Evolutionary conservation across 2,888 invertebrate genomes (phyloP), one percentile per base, ranked within the genome.

Genomic region (Strigamia transsilvanica): DNA sequence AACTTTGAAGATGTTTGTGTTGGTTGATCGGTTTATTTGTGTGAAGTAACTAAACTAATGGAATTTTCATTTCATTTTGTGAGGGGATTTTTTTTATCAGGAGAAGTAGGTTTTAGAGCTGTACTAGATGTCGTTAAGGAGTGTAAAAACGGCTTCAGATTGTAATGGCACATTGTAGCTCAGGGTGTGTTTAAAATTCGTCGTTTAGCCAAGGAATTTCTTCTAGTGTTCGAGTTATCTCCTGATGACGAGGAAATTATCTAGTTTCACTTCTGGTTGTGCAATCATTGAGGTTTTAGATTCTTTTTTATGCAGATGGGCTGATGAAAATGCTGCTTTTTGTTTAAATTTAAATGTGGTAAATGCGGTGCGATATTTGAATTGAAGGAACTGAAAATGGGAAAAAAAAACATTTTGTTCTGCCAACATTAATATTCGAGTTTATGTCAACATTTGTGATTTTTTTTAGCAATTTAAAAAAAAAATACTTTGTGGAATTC

Each of bases 121-220:
- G 12, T n/a, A 32, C 10, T 73, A 27, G 73, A 32, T 73, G 73
- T 73, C 73, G 73, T 73, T 73, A 73, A 73, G 73, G 61, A n/a
- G n/a, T 32, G 32, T 73, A 73, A 73, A 38, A 73, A 73, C 32
- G 73, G 32, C 73, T 13, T 73, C 73, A 73, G 73, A 73, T 73
- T 73, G 73, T 32, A 73, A 73, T 73, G 73, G 73, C 7, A 27
- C 32, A 32, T 15, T 32, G 32, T 73, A 73, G 73, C 73, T 73
- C 32, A 32, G 32, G 32, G 73, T 73, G 61, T 66, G 73, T 32
- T 73, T 73, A 73, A 32, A 73, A 73, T 73, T 73, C 73, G 73
- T 73, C 73, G 73, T 32, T 73, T 73, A 73, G 73, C 32, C 27
- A 15, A 73, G 32, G 73, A 73, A 32, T 73, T 73, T 73, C 27